Evolutionary conservation across 2,113 vertebrate species (phyloP).

Genomic region (Equus quagga): DNA sequence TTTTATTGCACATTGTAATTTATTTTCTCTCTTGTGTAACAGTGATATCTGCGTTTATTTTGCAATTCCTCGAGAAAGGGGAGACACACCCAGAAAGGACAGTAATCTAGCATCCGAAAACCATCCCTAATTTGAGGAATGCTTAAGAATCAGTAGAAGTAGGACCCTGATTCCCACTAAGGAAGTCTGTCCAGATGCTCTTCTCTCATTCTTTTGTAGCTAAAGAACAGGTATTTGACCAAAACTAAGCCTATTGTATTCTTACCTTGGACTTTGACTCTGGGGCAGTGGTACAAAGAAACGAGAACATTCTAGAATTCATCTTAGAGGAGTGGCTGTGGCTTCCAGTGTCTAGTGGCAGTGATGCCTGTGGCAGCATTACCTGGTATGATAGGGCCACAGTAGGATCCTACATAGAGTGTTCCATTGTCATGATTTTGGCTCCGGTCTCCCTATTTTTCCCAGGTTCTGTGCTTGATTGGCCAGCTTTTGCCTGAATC

Average conservation of each 20-base stretch:
- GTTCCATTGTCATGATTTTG: background rate
- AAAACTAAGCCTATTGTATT: background rate
- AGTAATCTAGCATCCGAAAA: background rate
- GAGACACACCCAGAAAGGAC: background rate
- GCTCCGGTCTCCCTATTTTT: background rate
- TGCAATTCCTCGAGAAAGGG: background rate
- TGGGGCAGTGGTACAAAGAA: background rate
- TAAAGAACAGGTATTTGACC: background rate
- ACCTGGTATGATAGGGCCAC: background rate
- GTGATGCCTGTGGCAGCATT: background rate
- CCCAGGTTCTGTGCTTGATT: background rate
- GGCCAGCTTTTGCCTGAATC: background rate
- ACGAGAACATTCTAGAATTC: background rate
- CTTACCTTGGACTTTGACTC: background rate
- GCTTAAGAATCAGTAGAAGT: background rate
- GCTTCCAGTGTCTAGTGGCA: background rate
- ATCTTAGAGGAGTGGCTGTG: background rate
- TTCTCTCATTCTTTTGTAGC: background rate
- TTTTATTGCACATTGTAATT: background rate
- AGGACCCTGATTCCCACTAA: background rate
- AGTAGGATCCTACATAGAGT: accelerated
- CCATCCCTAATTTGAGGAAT: background rate
- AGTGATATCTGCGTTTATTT: background rate
- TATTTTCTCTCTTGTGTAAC: background rate
- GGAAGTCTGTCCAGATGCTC: background rate